phyloP scores from a whole-genome alignment of 2,888 invertebrate species.

The Aphrophora alni region DNA sequence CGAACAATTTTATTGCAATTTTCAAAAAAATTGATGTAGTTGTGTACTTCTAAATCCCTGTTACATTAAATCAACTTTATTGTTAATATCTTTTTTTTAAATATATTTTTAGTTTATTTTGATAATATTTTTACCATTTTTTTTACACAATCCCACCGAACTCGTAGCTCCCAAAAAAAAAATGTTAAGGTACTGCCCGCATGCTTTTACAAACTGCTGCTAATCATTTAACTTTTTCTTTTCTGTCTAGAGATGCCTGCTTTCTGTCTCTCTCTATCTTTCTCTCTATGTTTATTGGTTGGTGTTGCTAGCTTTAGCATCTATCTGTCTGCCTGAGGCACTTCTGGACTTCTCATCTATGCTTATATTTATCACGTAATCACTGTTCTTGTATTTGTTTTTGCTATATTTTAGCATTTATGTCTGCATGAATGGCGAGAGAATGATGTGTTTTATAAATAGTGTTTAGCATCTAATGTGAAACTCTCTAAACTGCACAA shows the following conservation, averaged over 20 bases:
- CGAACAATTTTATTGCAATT: no score
- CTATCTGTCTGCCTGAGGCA: constrained; percentile 14
- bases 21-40: no score
- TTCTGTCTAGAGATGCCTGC: constrained; percentile 33
- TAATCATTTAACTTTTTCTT: neutral
- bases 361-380: constrained; percentile 4
- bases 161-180: no score
- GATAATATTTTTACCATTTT: no score
- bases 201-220: neutral
- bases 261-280: constrained; percentile 35
- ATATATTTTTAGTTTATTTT: no score
- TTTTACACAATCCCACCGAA: no score
- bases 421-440: neutral
- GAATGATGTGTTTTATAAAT: neutral
- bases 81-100: no score
- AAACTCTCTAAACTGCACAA: neutral
- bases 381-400: neutral
- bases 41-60: no score
- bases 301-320: neutral
- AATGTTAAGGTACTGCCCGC: neutral
- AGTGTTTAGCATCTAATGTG: neutral
- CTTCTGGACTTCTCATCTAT: neutral
- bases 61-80: no score
- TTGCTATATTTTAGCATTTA: neutral
- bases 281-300: constrained; percentile 25